These are phyloP conservation scores for Sussaba pulchella DNA, from an alignment of 2,888 invertebrate species.

Conservation along the genomic window DNA sequence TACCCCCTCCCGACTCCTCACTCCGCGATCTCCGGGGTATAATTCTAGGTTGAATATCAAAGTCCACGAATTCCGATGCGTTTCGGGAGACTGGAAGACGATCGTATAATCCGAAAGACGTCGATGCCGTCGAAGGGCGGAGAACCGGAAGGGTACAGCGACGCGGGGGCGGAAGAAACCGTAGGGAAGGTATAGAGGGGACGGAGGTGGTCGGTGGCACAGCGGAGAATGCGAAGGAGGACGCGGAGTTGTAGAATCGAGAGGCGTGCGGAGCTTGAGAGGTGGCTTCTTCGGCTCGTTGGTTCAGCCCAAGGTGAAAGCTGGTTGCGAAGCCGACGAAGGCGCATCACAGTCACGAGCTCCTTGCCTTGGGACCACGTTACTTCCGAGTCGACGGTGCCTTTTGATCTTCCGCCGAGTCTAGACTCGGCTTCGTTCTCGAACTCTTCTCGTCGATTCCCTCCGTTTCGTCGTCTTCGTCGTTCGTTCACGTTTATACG, in stretches of 20 bases:
- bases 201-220: not conserved
- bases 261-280: not conserved
- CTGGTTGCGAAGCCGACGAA: conserved; percentile 41
- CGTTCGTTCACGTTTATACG: conserved; percentile 1
- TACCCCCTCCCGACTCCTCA: no score
- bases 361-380: conserved; percentile 72
- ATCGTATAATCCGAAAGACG: conserved; percentile 70
- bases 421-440: conserved; percentile 75
- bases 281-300: conserved; percentile 41
- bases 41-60: conserved; percentile 71
- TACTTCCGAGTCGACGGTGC: conserved; percentile 79
- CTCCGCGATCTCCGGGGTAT: conserved; percentile 35
- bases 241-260: conserved; percentile 23
- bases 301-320: conserved; percentile 56
- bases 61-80: conserved; percentile 70
- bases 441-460: not conserved
- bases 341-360: not conserved
- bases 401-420: conserved; percentile 80
- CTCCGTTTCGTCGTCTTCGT: conserved; percentile 31
- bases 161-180: no score
- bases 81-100: conserved; percentile 61
- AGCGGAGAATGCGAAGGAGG: conserved; percentile 23
- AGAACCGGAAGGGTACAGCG: conserved; percentile 43
- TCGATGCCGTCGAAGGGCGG: conserved; percentile 41
- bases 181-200: no score